Evolutionary conservation across 2,113 vertebrate genomes (phyloP), one percentile per base, ranked within the genome.

Genomic region (Coracopsis vasa): DNA sequence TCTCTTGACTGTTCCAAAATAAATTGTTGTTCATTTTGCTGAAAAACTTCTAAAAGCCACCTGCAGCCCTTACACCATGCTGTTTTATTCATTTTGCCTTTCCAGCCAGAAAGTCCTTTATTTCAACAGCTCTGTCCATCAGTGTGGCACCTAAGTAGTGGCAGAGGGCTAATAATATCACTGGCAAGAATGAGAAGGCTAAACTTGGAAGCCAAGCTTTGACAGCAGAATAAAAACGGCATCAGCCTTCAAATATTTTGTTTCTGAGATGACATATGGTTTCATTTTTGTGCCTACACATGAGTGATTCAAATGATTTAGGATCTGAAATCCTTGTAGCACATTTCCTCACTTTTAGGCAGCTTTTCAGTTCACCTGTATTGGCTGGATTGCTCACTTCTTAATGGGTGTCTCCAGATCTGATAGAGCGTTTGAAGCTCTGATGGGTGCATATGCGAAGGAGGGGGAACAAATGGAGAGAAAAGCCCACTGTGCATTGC

Each of bases 161-260:
- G 54, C 79, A 94, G 74, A 83, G 61, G 39, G 65, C 73, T 95
- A 91, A 88, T 91, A 95, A 94, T 92, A 95, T 64, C 89, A 47
- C 54, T 95, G 93, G 77, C 72, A 92, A 80, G 80, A 70, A 87
- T 0, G 4, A 45, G 80, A 78, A 75, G 35, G 65, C 73, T 94
- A 87, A 92, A 94, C 73, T 71, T 71, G 60, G 84, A 95, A 91
- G 83, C 69, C 51, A 89, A 28, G 65, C 67, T 80, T 86, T 93
- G 93, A 90, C 23, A 94, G 39, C 21, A 0, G 0, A 71, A 7
- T 65, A 71, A 86, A 97, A 95, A 10, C 7, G 10, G 72, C 90
- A 84, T 4, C 47, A 62, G 86, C 78, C 90, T 77, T 86, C 69
- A 95, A 97, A 94, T 94, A 93, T 91, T 95, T 96, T 86, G 75